Base-by-base conservation (phyloP, 2,888 invertebrate genomes). In the Cremastinae sp. region DNA sequence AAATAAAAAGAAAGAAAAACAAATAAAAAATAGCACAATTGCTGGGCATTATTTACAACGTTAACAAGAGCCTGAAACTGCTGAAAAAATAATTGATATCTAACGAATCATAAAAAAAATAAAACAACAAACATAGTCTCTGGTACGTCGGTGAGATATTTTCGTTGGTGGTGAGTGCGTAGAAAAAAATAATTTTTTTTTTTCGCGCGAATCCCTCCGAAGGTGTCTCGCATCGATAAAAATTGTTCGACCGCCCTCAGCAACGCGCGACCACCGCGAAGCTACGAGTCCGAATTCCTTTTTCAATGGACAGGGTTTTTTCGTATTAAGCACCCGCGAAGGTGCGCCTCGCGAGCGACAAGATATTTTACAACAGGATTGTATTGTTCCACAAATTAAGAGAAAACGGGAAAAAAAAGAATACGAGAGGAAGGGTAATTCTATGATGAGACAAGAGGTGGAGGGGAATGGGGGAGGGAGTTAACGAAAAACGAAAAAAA, bases 1-100 rank as follows among this genome's bases (percentile, higher is more conserved):
- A 54, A 61, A 75, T 75, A 43, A 69, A 74, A 72, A 72, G 66
- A 74, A 74, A 69, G 66, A 66, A 85, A 45, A 65, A 20, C 22
- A 74, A 56, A 53, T 61, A 49, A 59, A 71, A 84, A 87, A 88
- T 87, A 87, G 87, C 87, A 88, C 86, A 88, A 87, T 88, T 86
- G 87, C 88, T 87, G 87, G 88, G 87, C 87, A 88, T 88, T 88
- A 88, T 88, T 89, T 88, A 87, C 86, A 88, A 87, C 88, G 88
- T 88, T 88, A 86, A 22, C 34, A 74, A 70, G 87, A 87, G 87
- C 87, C 88, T 89, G 86, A 86, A 54, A 56, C n/a, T 14, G 45
- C 12, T 14, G 36, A 16, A 34, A 38, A 16, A 14, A 54, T 58
- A 71, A 62, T 86, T n/a, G n/a, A n/a, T n/a, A n/a, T n/a, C n/a